Conservation (phyloP, 2,113 vertebrate genomes). For the Ageneiosus marmoratus region DNA sequence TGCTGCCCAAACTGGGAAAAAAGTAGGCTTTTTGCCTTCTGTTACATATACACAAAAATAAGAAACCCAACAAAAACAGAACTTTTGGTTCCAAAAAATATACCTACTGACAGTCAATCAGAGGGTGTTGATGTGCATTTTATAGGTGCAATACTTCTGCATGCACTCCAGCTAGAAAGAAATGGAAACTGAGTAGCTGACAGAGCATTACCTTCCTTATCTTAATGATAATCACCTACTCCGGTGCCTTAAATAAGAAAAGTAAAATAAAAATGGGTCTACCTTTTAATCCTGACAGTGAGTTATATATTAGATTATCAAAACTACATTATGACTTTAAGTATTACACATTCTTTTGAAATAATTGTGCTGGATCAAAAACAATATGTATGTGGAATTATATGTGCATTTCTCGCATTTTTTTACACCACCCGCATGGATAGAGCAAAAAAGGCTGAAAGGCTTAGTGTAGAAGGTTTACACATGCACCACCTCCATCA, state of each 20-base stretch:
- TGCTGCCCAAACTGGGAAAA: conserved; percentile 6
- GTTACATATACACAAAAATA: conserved; percentile 3
- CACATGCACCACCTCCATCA: conserved; percentile 17
- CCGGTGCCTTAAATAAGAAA: background rate
- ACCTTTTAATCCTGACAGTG: background rate
- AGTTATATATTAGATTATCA: background rate
- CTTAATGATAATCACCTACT: background rate
- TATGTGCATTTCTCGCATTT: background rate
- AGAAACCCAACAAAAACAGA: conserved; percentile 5
- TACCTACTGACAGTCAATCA: background rate
- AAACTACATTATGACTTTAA: too few relatives aligned
- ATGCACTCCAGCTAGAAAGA: background rate
- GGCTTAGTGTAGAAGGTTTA: conserved; percentile 12
- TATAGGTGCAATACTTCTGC: background rate
- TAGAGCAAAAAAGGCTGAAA: background rate
- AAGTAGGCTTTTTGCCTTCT: conserved; percentile 9
- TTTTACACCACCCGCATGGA: background rate
- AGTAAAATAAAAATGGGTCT: background rate
- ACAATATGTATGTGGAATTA: background rate
- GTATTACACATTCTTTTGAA: background rate
- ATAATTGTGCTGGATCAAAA: background rate
- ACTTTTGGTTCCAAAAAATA: background rate
- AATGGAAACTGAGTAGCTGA: background rate
- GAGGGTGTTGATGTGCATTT: background rate
- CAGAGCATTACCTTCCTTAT: background rate